A percentile compares a stretch with the other conserved stretches of the same genome.
phyloP scores from a whole-genome alignment of 2,797 vertebrate species.

The Percopsis omiscomaycus region DNA sequence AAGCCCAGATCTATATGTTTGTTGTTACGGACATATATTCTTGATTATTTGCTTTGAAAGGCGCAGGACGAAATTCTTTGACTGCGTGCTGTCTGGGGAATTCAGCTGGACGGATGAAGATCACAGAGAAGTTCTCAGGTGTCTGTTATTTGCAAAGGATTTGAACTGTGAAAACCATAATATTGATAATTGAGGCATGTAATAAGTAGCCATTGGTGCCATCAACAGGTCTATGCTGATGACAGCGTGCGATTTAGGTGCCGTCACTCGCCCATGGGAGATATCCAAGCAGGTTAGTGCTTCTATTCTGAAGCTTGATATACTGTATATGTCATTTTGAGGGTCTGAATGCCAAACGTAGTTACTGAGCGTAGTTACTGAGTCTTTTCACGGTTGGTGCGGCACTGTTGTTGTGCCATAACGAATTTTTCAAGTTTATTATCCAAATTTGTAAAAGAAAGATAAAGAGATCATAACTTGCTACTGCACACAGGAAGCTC shows the following conservation, averaged over 20 bases:
- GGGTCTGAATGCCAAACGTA: neutral
- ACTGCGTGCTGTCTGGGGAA: slow-evolving; percentile 73
- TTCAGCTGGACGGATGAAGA: slow-evolving; percentile 79
- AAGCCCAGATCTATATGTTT: neutral
- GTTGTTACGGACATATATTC: slow-evolving; percentile 1
- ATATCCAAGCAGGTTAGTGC: slow-evolving; percentile 80
- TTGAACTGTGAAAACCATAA: slow-evolving; percentile 1
- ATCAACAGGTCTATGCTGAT: slow-evolving; percentile 81
- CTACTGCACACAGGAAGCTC: neutral
- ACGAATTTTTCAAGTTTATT: too few relatives aligned
- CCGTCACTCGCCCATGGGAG: slow-evolving; percentile 83
- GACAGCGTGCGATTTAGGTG: slow-evolving; percentile 82
- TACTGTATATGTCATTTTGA: neutral
- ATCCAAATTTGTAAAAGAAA: too few relatives aligned
- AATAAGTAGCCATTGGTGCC: slow-evolving; percentile 16
- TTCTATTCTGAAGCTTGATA: neutral
- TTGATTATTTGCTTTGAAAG: slow-evolving; percentile 59
- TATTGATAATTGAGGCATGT: neutral
- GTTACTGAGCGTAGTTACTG: neutral
- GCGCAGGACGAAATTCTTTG: slow-evolving; percentile 79
- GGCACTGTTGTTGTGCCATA: too few relatives aligned
- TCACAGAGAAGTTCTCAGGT: slow-evolving; percentile 80
- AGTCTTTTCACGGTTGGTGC: too few relatives aligned
- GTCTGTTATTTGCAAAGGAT: slow-evolving; percentile 26
- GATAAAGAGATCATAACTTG: too few relatives aligned